These are phyloP conservation scores for Druceiella hillmani DNA, from an alignment of 2,888 invertebrate species.

Conservation along the genomic window DNA sequence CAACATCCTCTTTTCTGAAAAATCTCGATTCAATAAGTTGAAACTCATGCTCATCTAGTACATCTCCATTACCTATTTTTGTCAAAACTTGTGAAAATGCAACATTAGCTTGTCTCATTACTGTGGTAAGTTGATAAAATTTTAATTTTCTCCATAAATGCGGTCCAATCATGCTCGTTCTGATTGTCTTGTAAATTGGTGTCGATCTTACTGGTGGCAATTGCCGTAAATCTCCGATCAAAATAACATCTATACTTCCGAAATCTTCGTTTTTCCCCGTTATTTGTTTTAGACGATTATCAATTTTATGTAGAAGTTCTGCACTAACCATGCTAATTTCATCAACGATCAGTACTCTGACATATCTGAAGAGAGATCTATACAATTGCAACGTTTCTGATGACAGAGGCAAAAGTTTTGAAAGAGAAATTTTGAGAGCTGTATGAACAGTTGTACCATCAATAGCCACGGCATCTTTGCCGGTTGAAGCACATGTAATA, in stretches of 20 bases:
- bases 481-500: constrained; percentile 32
- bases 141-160: no score
- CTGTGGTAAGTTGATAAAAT: no score
- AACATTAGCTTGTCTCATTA: no score
- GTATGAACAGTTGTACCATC: constrained; percentile 32
- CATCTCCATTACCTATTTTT: no score
- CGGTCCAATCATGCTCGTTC: constrained; percentile 8
- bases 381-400: constrained; percentile 10
- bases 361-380: constrained; percentile 25
- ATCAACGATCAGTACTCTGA: constrained; percentile 30
- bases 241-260: constrained; percentile 23
- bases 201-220: constrained; percentile 27
- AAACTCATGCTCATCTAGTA: no score
- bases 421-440: constrained; percentile 26
- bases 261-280: constrained; percentile 25
- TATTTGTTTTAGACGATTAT: constrained; percentile 30
- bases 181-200: constrained; percentile 23
- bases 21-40: no score
- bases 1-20: no score
- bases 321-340: constrained; percentile 32
- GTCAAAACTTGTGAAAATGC: no score
- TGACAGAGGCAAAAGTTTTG: constrained; percentile 2
- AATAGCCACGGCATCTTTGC: constrained; percentile 33
- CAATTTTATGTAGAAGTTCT: constrained; percentile 28
- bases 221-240: constrained; percentile 25